A percentile compares a stretch with the other conserved stretches of the same genome.
phyloP scores from a whole-genome alignment of 2,888 invertebrate genomes.

The Oasisia sp. region DNA sequence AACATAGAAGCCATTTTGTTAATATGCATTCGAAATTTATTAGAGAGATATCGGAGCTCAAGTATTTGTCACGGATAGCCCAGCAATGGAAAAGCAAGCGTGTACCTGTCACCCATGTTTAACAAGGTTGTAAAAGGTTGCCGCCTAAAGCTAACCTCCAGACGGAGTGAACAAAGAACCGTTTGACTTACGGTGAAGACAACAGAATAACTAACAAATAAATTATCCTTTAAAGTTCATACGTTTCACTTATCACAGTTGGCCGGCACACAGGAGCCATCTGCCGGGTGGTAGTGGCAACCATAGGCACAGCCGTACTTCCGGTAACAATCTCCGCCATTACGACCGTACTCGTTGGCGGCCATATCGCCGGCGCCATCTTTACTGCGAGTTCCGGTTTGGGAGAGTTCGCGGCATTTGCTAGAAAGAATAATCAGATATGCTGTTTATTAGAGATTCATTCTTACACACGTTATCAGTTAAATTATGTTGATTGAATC shows the following conservation, averaged over 20 bases:
- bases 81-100: no score
- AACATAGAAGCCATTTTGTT: no score
- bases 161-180: no score
- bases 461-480: neutral
- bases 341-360: slow-evolving; percentile 4
- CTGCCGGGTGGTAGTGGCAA: neutral
- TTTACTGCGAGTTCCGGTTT: neutral
- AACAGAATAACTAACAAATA: no score
- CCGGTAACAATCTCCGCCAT: neutral
- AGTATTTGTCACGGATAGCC: no score
- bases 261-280: neutral
- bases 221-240: neutral
- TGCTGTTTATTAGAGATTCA: neutral
- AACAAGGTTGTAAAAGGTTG: no score
- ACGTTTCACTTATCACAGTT: neutral
- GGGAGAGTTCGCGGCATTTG: neutral
- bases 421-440: neutral
- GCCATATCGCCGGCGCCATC: neutral
- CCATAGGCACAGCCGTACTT: neutral
- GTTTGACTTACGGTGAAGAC: no score
- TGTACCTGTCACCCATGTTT: no score
- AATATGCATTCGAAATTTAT: no score
- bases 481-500: neutral
- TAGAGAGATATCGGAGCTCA: no score
- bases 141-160: no score